Conservation (phyloP, 2,113 vertebrate genomes). For the Bombycilla garrulus region DNA sequence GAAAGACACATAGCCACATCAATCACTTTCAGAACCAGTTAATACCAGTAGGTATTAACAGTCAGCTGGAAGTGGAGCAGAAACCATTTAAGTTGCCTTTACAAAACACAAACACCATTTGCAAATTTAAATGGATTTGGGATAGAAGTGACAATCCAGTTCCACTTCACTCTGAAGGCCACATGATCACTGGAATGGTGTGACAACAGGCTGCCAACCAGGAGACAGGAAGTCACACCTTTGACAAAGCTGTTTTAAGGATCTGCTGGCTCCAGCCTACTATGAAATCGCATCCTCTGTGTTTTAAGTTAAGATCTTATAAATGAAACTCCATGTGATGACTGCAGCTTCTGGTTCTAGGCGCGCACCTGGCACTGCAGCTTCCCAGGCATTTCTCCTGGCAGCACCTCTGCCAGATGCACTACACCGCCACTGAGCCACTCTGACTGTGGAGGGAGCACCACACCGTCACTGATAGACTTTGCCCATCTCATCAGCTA, state of each 20-base stretch:
- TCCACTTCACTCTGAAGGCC: not conserved
- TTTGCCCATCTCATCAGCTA: not conserved
- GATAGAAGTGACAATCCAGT: not conserved
- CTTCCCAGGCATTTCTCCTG: not conserved
- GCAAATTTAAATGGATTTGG: not conserved
- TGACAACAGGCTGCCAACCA: not conserved
- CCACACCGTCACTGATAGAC: not conserved
- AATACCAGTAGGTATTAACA: not conserved
- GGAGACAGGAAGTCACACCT: not conserved
- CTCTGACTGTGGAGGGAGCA: not conserved
- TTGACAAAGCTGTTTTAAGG: not conserved
- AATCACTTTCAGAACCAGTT: not conserved
- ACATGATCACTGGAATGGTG: not conserved
- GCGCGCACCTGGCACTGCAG: not conserved
- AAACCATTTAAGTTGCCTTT: not conserved
- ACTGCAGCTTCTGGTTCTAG: not conserved
- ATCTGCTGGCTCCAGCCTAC: not conserved
- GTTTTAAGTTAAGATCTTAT: not conserved
- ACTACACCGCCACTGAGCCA: not conserved
- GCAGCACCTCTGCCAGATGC: not conserved
- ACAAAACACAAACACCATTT: not conserved
- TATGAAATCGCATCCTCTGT: not conserved
- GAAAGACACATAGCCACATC: not conserved
- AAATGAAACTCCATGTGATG: not conserved
- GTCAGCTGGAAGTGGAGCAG: not conserved